These are phyloP conservation scores for Drosophila anceps DNA, from an alignment of 2,888 invertebrate genomes.

Conservation along the genomic window DNA sequence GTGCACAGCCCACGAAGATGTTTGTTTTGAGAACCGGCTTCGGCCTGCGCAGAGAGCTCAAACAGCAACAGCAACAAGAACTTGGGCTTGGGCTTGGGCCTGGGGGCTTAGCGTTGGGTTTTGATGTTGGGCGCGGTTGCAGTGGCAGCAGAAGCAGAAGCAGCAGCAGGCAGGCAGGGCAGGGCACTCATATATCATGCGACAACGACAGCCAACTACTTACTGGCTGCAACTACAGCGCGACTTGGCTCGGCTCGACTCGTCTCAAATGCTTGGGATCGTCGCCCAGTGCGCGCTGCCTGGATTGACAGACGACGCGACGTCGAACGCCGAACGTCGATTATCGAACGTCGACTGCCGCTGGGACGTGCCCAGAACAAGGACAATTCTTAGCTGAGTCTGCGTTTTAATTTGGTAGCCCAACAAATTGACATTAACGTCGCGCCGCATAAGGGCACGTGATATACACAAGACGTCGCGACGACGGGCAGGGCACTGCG, in stretches of 20 bases:
- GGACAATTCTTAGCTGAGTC: constrained; percentile 56
- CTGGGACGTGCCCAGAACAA: constrained; percentile 56
- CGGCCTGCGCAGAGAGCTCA: constrained; percentile 47
- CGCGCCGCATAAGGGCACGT: constrained; percentile 60
- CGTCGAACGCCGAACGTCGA: constrained; percentile 33
- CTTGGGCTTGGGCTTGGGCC: constrained; percentile 51
- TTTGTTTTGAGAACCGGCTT: constrained; percentile 60
- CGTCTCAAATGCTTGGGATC: constrained; percentile 64
- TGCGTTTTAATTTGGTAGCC: constrained; percentile 72
- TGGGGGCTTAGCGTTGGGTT: constrained; percentile 45
- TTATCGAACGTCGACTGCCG: not conserved
- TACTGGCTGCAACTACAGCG: constrained; percentile 34
- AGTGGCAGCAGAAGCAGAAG: constrained; percentile 56
- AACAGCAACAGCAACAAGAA: constrained; percentile 9
- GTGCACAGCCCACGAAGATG: constrained; percentile 65
- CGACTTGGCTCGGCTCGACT: constrained; percentile 14
- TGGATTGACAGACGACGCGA: constrained; percentile 61
- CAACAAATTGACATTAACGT: constrained; percentile 76
- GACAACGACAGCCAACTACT: constrained; percentile 60
- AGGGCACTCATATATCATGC: constrained; percentile 76
- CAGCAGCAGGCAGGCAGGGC: too few relatives aligned
- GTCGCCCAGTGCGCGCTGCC: constrained; percentile 39
- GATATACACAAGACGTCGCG: constrained; percentile 48
- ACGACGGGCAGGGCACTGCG: constrained; percentile 9
- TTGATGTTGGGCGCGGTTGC: constrained; percentile 69